A percentile compares a stretch with the other conserved stretches of the same genome.
phyloP scores from a whole-genome alignment of 2,888 invertebrate species.

The Aelia acuminata region DNA sequence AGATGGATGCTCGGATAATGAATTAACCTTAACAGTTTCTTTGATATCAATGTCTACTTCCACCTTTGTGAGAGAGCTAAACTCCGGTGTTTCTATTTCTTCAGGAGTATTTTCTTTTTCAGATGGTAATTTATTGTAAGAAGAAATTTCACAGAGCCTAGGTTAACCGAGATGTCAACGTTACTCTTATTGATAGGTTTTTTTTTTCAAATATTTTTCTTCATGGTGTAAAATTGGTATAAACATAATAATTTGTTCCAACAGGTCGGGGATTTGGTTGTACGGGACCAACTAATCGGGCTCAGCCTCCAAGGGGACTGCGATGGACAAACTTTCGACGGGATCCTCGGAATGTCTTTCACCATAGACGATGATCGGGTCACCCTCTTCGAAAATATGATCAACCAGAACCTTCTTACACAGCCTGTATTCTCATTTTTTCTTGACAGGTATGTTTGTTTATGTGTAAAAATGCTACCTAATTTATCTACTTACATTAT shows the following conservation, averaged over 20 bases:
- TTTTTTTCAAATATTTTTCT: too few species aligned
- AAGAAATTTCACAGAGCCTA: background rate
- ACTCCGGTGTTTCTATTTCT: background rate
- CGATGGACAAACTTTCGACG: background rate
- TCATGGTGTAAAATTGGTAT: too few species aligned
- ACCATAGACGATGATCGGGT: background rate
- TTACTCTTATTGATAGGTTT: too few species aligned
- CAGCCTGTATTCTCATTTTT: background rate
- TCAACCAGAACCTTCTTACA: background rate
- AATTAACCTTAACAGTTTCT: background rate
- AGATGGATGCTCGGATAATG: background rate
- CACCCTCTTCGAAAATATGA: slow-evolving; percentile 2
- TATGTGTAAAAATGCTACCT: too few species aligned
- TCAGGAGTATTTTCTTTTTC: background rate
- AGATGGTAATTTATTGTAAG: background rate
- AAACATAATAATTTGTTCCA: background rate
- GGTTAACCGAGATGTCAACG: too few species aligned
- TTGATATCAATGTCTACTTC: background rate
- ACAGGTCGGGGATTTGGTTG: background rate
- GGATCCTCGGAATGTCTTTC: background rate
- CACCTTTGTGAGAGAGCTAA: background rate
- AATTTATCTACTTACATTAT: too few species aligned
- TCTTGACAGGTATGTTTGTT: background rate
- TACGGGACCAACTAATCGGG: background rate
- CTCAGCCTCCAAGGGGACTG: background rate